Base-by-base conservation (phyloP, 2,797 vertebrate species). In the Valencia hispanica region DNA sequence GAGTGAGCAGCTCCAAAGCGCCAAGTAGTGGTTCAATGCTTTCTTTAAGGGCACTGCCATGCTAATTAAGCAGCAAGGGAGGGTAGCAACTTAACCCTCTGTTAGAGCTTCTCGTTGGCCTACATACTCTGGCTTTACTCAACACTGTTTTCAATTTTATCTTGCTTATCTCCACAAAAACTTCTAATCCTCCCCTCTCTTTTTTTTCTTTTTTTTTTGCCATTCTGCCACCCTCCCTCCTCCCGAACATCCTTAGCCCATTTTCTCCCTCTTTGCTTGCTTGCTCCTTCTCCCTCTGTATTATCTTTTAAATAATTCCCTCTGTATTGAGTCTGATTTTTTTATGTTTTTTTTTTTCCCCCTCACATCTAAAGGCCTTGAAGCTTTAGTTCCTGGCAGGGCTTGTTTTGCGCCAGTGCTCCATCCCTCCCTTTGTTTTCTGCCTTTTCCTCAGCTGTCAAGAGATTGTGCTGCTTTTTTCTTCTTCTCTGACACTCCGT, bases 301-400 rank as follows among this genome's bases (percentile, higher is more conserved):
- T 86, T 76, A 80, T 78, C 72, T 72, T 83, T 82, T 90, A 81
- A 91, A 92, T 91, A 90, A 90, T 93, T 91, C 85, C 77, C 53
- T 91, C 80, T 90, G 83, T 81, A 75, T 86, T 79, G 79, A 88
- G 83, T 86, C 72, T 9, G 50, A 88, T 83, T 88, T 81, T 68
- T 32, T 1, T 36, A 18, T 75, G 66, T 63, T 75, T 48, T 66
- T 75, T n/a, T 48, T 18, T 32, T 1, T 15, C 14, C 4, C 12
- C 70, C 30, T 25, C 55, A 48, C 74, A 75, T 84, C 86, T 86
- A 51, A 89, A 85, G 78, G 76, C 81, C 89, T 88, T 41, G 77
- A 83, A 91, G 86, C 75, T 2, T 59, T 63, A 48, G 74, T 86
- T 87, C 76, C 79, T 86, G 85, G 85, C 87, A 87, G 75, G 7